A percentile compares a stretch with the other conserved stretches of the same genome.
These are phyloP conservation scores for Ditylenchus dipsaci DNA, from an alignment of 1,140 invertebrate species.

Conservation along the genomic window DNA sequence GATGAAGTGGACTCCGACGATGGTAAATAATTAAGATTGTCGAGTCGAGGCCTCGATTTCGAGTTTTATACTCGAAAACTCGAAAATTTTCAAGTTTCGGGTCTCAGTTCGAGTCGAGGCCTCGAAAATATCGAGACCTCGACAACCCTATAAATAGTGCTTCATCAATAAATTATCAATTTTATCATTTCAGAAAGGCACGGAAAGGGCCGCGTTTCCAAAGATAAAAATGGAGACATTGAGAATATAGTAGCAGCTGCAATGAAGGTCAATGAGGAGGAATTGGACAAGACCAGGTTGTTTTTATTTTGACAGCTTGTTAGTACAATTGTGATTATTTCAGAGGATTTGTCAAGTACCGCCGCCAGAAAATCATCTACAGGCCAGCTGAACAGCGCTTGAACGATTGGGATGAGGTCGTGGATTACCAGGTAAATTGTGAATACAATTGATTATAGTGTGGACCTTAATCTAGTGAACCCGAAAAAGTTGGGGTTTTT, in stretches of 20 bases:
- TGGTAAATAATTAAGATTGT: constrained; percentile 17
- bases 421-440: constrained; percentile 1
- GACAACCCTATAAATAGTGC: no score
- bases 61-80: no score
- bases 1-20: constrained; percentile 36
- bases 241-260: constrained; percentile 72
- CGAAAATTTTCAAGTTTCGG: no score
- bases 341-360: constrained; percentile 89
- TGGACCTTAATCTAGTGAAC: no score
- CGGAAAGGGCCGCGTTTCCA: neutral
- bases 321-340: no score
- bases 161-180: neutral
- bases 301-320: no score
- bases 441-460: no score
- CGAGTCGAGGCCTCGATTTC: no score
- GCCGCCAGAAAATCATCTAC: constrained; percentile 78
- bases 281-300: constrained; percentile 75
- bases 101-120: no score
- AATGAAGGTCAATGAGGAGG: constrained; percentile 66
- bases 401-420: constrained; percentile 88
- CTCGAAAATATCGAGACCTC: no score
- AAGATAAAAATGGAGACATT: constrained; percentile 67
- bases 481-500: no score
- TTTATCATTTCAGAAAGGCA: neutral
- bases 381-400: constrained; percentile 74